phyloP scores from a whole-genome alignment of 2,797 vertebrate species.

The Agapornis canus region DNA sequence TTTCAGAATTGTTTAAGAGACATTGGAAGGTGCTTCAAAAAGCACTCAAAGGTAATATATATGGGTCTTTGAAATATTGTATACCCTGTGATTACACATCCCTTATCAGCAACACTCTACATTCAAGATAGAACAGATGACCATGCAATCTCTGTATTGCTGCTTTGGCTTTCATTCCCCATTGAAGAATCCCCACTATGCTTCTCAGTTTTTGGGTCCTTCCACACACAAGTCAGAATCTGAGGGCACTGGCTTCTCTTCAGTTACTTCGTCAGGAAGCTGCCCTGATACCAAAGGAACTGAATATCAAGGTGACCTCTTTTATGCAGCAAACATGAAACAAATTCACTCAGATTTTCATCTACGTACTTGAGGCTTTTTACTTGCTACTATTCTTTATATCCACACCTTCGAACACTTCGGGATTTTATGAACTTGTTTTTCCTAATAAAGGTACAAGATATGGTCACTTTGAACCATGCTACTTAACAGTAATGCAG shows the following conservation, averaged over 20 bases:
- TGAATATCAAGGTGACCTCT: fast-evolving
- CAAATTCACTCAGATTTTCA: neutral
- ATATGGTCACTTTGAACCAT: neutral
- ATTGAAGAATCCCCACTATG: fast-evolving
- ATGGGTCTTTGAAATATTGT: too few relatives aligned
- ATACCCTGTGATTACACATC: too few relatives aligned
- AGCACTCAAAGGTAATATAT: fast-evolving
- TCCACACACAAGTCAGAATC: fast-evolving
- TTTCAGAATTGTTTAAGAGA: neutral
- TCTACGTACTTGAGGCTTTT: neutral
- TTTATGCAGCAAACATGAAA: neutral
- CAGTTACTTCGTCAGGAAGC: neutral
- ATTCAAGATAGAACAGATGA: neutral
- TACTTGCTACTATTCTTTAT: neutral
- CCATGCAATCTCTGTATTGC: neutral
- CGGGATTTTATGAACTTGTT: neutral
- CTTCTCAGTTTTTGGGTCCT: neutral
- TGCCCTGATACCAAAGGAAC: neutral
- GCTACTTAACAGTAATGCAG: fast-evolving
- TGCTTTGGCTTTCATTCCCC: neutral
- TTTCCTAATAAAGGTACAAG: neutral
- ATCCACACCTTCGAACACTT: neutral
- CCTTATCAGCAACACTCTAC: neutral
- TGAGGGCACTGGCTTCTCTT: neutral
- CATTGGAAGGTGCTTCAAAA: neutral